Percentiles rank a stretch among this genome's conserved stretches.
Conservation (phyloP, 2,888 invertebrate species). For the Calliopum simillimum region DNA sequence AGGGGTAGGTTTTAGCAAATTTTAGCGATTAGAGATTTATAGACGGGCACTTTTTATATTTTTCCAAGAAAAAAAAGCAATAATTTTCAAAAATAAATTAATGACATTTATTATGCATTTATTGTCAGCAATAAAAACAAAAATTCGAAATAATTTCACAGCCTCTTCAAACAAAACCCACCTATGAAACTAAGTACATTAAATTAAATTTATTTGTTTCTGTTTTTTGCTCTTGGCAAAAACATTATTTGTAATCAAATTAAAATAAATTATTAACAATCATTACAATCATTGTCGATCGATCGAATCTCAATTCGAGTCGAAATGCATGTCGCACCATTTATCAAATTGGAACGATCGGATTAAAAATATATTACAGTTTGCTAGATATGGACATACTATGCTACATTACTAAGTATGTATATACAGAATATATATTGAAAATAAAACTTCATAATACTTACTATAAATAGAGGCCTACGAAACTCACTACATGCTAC, state of each 20-base stretch:
- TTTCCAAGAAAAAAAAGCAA: too few relatives aligned
- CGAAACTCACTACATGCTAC: background rate
- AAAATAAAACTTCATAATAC: slow-evolving; percentile 1
- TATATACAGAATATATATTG: background rate
- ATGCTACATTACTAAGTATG: background rate
- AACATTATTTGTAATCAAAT: slow-evolving; percentile 15
- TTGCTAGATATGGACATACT: background rate
- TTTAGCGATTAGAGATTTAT: too few relatives aligned
- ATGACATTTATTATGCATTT: background rate
- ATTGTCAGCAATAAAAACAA: background rate
- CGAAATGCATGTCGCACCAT: slow-evolving; percentile 44
- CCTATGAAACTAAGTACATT: slow-evolving; percentile 1
- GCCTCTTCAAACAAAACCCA: slow-evolving; percentile 57
- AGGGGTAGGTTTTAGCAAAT: too few relatives aligned
- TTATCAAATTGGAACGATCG: slow-evolving; percentile 50
- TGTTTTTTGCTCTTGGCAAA: slow-evolving; percentile 20
- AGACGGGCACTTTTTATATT: too few relatives aligned
- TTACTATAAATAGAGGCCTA: slow-evolving; percentile 9
- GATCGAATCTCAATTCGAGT: slow-evolving; percentile 32
- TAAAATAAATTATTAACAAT: slow-evolving; percentile 20
- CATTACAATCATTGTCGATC: slow-evolving; percentile 19
- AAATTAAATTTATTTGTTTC: background rate
- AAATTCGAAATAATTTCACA: slow-evolving; percentile 57
- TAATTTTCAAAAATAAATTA: slow-evolving; percentile 1
- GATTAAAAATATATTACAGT: slow-evolving; percentile 14